A percentile compares a stretch with the other conserved stretches of the same genome.
Evolutionary conservation across 2,797 vertebrate species (phyloP).

Genomic region (Dendrocincla tyrannina): DNA sequence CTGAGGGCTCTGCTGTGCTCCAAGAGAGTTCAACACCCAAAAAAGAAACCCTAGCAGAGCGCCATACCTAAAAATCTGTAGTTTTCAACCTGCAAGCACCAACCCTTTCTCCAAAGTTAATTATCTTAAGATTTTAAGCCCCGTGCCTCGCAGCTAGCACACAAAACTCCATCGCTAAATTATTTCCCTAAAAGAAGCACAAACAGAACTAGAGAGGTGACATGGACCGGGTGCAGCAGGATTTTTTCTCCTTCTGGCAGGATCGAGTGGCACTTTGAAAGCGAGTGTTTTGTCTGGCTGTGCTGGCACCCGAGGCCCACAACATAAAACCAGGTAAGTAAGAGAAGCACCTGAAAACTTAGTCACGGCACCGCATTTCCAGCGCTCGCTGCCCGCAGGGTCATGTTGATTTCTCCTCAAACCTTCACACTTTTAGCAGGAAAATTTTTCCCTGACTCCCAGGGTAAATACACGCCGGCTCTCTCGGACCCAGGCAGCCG

Average conservation of each 20-base stretch:
- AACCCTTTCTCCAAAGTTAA: background rate
- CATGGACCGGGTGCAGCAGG: background rate
- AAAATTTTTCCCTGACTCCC: background rate
- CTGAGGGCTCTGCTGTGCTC: background rate
- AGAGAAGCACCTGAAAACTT: background rate
- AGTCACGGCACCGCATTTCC: background rate
- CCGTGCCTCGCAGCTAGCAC: background rate
- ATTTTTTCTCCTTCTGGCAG: background rate
- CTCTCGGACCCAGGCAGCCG: background rate
- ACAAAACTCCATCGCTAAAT: background rate
- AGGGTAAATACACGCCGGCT: background rate
- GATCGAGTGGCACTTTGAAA: background rate
- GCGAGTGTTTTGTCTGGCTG: background rate
- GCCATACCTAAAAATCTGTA: fast-evolving
- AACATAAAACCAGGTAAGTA: background rate
- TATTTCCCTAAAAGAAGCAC: background rate
- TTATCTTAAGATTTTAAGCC: background rate
- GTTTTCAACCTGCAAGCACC: background rate
- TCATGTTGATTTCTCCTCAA: fast-evolving
- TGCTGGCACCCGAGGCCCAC: background rate
- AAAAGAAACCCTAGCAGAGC: background rate
- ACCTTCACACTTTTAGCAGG: background rate
- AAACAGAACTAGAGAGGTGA: background rate
- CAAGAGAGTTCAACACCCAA: background rate
- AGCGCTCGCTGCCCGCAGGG: background rate